A percentile compares a stretch with the other conserved stretches of the same genome.
These are phyloP conservation scores for Poecilia picta DNA, from an alignment of 2,797 vertebrate genomes.

Conservation along the genomic window DNA sequence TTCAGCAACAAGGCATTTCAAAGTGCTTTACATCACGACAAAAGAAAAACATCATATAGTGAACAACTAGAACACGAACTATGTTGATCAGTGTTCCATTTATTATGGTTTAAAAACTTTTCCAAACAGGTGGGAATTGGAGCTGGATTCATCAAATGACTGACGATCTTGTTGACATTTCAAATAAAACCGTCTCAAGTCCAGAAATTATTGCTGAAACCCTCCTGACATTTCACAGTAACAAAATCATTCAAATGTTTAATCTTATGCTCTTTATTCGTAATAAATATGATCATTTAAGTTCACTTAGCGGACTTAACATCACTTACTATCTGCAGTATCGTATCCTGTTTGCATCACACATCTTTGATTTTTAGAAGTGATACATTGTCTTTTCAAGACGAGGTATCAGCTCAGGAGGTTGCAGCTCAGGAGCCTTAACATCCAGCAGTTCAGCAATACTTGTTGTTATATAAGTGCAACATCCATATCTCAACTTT, in stretches of 20 bases:
- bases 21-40: too few species aligned
- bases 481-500: constrained; percentile 22
- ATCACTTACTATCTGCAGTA: not conserved
- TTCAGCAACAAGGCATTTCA: too few species aligned
- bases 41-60: too few species aligned
- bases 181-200: not conserved
- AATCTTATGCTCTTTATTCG: not conserved
- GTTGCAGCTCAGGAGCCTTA: not conserved
- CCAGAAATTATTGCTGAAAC: constrained; percentile 7
- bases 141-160: too few species aligned
- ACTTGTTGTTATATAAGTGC: constrained; percentile 1
- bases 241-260: not conserved
- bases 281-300: not conserved
- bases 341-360: not conserved
- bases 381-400: constrained; percentile 3
- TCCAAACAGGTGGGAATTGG: too few species aligned
- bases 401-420: not conserved
- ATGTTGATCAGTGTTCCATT: too few species aligned
- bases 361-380: constrained; percentile 4
- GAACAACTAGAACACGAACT: too few species aligned
- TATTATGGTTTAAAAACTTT: too few species aligned
- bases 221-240: not conserved
- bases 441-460: not conserved
- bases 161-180: not conserved
- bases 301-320: not conserved